Evolutionary conservation across 2,113 vertebrate species (phyloP), one percentile per base, ranked within the genome.

Genomic region (Erythrocercus mccallii): DNA sequence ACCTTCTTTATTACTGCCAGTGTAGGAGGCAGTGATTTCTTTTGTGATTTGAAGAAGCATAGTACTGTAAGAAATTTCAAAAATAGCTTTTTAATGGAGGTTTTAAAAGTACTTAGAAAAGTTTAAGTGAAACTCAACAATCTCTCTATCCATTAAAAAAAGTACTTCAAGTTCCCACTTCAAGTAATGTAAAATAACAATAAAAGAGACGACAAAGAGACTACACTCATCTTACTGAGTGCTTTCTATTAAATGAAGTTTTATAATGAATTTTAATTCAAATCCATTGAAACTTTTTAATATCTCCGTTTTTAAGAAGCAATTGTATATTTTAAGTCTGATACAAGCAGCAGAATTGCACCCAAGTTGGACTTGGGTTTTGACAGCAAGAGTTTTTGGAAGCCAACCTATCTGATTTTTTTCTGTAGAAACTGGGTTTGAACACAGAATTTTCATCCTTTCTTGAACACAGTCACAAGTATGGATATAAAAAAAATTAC

Each of bases 1-100:
- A 28, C 19, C 70, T 70, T 93, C 94, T 91, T 92, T 94, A 87
- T 91, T 91, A 70, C 66, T 96, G 92, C 80, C 76, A 96, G 93
- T 92, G 93, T 96, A 94, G 95, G 95, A 96, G 90, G 95, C 74
- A 94, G 70, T 81, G 95, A 96, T 95, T 94, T 92, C 92, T 96
- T 95, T 96, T 94, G 93, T 95, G 92, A 95, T 96, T 95, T 94
- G 90, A 88, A 96, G 54, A 91, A 95, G 92, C 9, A 3, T 27
- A 91, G 86, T 87, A 87, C 77, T 91, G 89, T 69, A 95, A 83
- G 83, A 94, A 95, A 93, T 93, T 92, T 84, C 71, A 96, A 95
- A 97, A 97, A 96, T 95, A 97, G 95, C 92, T 96, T 96, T 94
- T 94, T 96, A 97, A 97, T 96, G 88, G 96, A 89, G 74, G 82